Conservation (phyloP, 2,888 invertebrate genomes). For the Spilosoma lubricipeda region DNA sequence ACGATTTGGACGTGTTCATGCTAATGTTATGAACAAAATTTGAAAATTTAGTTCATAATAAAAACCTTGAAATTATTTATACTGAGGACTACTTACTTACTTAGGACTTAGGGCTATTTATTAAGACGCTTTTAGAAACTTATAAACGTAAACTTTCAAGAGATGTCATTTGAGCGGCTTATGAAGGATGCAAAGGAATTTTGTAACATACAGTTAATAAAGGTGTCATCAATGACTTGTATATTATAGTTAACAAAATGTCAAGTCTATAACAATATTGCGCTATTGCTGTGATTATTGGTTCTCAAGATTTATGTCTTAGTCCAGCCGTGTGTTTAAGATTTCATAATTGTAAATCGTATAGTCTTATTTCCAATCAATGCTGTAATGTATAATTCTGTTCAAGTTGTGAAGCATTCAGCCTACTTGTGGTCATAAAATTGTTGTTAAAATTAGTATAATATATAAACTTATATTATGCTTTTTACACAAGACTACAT, state of each 20-base stretch:
- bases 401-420: neutral
- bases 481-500: neutral
- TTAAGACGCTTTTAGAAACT: no score
- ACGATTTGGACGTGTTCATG: no score
- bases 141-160: no score
- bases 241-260: conserved; percentile 29
- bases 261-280: conserved; percentile 17
- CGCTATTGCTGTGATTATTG: conserved; percentile 19
- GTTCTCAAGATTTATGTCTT: neutral
- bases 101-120: no score
- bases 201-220: conserved; percentile 25
- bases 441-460: neutral
- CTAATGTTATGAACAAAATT: no score
- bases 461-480: neutral
- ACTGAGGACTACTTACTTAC: no score
- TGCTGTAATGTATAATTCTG: neutral
- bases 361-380: neutral
- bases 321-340: neutral
- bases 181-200: conserved; percentile 36
- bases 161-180: conserved; percentile 14
- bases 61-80: no score
- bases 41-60: no score
- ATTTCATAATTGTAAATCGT: neutral
- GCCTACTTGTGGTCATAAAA: neutral
- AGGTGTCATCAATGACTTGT: conserved; percentile 40